Evolutionary conservation across 2,113 vertebrate genomes (phyloP).

Genomic region (Sceloporus tristichus): DNA sequence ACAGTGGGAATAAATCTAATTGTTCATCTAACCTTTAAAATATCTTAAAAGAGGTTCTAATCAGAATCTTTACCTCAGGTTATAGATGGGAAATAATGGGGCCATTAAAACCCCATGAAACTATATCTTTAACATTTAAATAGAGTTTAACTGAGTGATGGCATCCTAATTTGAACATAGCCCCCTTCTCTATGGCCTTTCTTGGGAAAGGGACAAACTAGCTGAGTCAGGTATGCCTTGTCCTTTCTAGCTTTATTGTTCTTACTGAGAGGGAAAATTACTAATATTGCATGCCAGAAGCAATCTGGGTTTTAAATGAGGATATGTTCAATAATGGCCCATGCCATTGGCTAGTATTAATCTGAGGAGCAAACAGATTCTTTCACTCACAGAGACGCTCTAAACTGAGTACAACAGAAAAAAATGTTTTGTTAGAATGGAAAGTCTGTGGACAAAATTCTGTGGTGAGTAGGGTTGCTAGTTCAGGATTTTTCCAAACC

Average conservation of each 20-base stretch:
- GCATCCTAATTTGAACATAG: constrained; percentile 48
- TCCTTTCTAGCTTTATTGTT: constrained; percentile 25
- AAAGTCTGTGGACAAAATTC: background rate
- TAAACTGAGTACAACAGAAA: background rate
- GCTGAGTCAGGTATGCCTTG: background rate
- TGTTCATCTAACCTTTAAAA: constrained; percentile 74
- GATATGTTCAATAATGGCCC: constrained; percentile 47
- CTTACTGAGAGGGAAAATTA: constrained; percentile 20
- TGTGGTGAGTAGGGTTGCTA: too few relatives aligned
- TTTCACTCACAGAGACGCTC: background rate
- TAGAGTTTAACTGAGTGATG: constrained; percentile 70
- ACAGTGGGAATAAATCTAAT: constrained; percentile 63
- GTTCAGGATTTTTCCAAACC: too few relatives aligned
- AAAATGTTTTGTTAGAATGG: background rate
- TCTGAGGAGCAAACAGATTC: background rate
- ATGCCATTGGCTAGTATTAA: constrained; percentile 27
- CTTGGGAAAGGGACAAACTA: background rate
- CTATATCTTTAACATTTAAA: constrained; percentile 77
- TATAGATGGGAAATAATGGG: constrained; percentile 77
- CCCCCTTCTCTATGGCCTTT: constrained; percentile 8
- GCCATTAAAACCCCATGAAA: constrained; percentile 74
- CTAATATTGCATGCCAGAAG: constrained; percentile 49
- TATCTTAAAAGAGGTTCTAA: constrained; percentile 70
- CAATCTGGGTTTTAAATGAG: constrained; percentile 58
- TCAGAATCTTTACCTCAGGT: constrained; percentile 67